Percentiles rank a stretch among this genome's conserved stretches.
Conservation (phyloP, 2,797 vertebrate species). For the Urophycis tenuis region DNA sequence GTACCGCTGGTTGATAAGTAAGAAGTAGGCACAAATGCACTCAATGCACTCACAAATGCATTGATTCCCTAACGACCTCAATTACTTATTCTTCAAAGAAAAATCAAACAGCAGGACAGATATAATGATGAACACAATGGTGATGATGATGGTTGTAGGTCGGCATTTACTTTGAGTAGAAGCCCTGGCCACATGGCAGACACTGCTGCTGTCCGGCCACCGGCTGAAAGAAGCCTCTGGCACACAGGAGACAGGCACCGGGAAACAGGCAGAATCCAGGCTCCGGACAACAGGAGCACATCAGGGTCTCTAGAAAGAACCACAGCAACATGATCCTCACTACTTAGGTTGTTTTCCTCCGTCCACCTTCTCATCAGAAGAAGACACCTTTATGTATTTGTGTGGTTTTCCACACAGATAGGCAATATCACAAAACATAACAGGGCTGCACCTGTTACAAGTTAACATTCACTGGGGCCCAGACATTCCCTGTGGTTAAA, state of each 20-base stretch:
- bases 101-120: background rate
- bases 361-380: background rate
- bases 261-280: slow-evolving; percentile 67
- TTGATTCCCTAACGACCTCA: background rate
- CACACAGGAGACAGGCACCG: slow-evolving; percentile 69
- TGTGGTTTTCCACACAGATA: background rate
- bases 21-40: background rate
- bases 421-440: background rate
- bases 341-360: background rate
- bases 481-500: background rate
- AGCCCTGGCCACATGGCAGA: slow-evolving; percentile 73
- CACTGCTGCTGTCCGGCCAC: slow-evolving; percentile 68
- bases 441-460: background rate
- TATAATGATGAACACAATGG: background rate
- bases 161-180: slow-evolving; percentile 71
- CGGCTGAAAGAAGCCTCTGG: slow-evolving; percentile 73
- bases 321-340: background rate
- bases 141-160: background rate
- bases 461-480: slow-evolving; percentile 1
- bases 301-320: slow-evolving; percentile 60
- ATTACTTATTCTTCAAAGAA: background rate
- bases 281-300: slow-evolving; percentile 71
- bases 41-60: no score
- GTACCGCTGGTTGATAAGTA: background rate
- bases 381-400: background rate